Evolutionary conservation across 2,888 invertebrate genomes (phyloP).

Genomic region (Leptura quadrifasciata): DNA sequence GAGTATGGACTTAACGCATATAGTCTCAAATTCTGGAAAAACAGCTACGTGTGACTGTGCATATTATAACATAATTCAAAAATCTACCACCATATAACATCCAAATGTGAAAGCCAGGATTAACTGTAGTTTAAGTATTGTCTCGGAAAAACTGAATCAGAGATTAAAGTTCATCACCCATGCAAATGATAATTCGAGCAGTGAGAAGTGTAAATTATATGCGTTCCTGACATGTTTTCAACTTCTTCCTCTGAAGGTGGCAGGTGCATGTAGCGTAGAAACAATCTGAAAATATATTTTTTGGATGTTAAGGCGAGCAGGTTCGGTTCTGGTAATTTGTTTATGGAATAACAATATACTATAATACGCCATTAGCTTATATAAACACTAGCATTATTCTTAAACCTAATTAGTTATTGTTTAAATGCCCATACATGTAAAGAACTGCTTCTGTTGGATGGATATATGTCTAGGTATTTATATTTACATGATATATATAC

Average conservation of each 20-base stretch:
- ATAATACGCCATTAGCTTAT: background rate
- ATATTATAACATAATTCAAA: no score
- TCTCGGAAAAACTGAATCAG: no score
- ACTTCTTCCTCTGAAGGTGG: no score
- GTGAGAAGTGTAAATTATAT: no score
- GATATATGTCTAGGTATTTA: constrained; percentile 31
- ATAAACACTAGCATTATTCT: constrained; percentile 10
- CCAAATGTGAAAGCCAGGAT: no score
- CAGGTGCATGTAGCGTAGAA: background rate
- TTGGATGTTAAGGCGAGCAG: background rate
- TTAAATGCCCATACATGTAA: constrained; percentile 12
- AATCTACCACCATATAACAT: no score
- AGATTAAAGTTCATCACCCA: no score
- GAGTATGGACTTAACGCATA: background rate
- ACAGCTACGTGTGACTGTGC: no score
- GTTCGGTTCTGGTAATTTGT: background rate
- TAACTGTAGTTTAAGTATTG: no score
- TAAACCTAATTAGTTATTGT: constrained; percentile 21
- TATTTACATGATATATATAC: constrained; percentile 28
- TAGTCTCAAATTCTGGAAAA: background rate
- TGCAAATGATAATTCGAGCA: no score
- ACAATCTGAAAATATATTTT: background rate
- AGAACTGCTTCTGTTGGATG: constrained; percentile 13
- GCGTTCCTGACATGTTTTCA: no score
- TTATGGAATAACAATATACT: background rate